Evolutionary conservation across 2,888 invertebrate genomes (phyloP).

Genomic region (Lasioglossum pauxillum): DNA sequence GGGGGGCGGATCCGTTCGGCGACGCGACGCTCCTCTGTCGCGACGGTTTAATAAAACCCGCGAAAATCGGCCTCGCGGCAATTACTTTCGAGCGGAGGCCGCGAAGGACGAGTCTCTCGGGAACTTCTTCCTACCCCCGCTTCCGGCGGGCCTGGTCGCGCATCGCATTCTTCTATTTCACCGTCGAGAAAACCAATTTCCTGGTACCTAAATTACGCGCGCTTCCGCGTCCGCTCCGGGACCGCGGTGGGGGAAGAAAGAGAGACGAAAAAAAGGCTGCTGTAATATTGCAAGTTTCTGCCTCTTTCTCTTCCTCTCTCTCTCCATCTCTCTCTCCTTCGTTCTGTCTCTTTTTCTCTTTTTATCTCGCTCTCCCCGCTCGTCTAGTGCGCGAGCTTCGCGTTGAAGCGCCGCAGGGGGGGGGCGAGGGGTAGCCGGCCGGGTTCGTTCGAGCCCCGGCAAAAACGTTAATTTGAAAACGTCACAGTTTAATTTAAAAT

Average conservation of each 20-base stretch:
- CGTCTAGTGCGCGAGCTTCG: slow-evolving; percentile 72
- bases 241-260: slow-evolving; percentile 26
- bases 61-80: slow-evolving; percentile 59
- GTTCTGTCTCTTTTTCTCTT: slow-evolving; percentile 52
- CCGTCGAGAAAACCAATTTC: slow-evolving; percentile 85
- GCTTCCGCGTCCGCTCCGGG: slow-evolving; percentile 65
- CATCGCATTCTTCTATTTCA: slow-evolving; percentile 85
- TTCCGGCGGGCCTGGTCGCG: slow-evolving; percentile 66
- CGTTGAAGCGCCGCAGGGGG: slow-evolving; percentile 72
- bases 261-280: slow-evolving; percentile 79
- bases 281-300: slow-evolving; percentile 83
- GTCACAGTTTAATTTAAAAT: slow-evolving; percentile 84
- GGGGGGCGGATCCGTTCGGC: slow-evolving; percentile 45
- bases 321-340: slow-evolving; percentile 57
- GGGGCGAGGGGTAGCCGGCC: slow-evolving; percentile 69
- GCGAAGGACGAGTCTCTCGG: slow-evolving; percentile 49
- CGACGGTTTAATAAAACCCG: slow-evolving; percentile 64
- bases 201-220: slow-evolving; percentile 84
- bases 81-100: slow-evolving; percentile 46
- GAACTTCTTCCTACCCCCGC: slow-evolving; percentile 9
- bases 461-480: slow-evolving; percentile 85
- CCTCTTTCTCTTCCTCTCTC: slow-evolving; percentile 8
- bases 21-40: slow-evolving; percentile 11
- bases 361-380: slow-evolving; percentile 53
- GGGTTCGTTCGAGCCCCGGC: slow-evolving; percentile 64